Evolutionary conservation across 1,140 invertebrate species (phyloP).

Genomic region (Ostrea denselamellosa): DNA sequence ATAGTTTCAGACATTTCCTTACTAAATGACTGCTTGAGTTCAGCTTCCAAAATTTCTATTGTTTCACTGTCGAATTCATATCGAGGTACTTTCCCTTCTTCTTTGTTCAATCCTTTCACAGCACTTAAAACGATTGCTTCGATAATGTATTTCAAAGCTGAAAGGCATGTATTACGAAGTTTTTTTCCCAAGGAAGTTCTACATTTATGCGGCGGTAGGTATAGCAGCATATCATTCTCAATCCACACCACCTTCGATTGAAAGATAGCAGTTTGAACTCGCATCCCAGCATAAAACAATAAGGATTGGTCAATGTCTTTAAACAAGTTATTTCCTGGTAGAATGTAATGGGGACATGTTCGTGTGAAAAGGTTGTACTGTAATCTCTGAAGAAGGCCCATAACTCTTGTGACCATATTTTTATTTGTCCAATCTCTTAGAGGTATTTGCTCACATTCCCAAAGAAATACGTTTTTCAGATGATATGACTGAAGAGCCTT

Average conservation of each 20-base stretch:
- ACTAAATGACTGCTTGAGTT: background rate
- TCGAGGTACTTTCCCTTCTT: background rate
- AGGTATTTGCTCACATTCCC: slow-evolving; percentile 44
- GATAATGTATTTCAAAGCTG: background rate
- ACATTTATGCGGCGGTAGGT: slow-evolving; percentile 25
- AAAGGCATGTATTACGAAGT: background rate
- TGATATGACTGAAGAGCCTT: slow-evolving; percentile 45
- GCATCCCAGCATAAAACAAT: slow-evolving; percentile 24
- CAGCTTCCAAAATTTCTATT: background rate
- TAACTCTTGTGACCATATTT: slow-evolving; percentile 8
- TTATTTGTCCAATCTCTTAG: slow-evolving; percentile 19
- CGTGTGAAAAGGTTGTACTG: slow-evolving; percentile 26
- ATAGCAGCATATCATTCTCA: slow-evolving; percentile 20
- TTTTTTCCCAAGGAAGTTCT: background rate
- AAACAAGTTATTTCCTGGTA: slow-evolving; percentile 44
- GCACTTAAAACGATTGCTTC: background rate
- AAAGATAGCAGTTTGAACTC: slow-evolving; percentile 41
- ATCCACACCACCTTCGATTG: slow-evolving; percentile 38
- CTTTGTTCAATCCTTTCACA: background rate
- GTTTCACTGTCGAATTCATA: background rate
- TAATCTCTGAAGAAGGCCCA: slow-evolving; percentile 37
- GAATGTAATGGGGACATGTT: slow-evolving; percentile 45
- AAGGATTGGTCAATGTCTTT: slow-evolving; percentile 31
- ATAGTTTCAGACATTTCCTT: background rate
- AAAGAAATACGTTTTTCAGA: slow-evolving; percentile 45